phyloP scores from a whole-genome alignment of 2,113 vertebrate genomes.

The Taurulus bubalis region DNA sequence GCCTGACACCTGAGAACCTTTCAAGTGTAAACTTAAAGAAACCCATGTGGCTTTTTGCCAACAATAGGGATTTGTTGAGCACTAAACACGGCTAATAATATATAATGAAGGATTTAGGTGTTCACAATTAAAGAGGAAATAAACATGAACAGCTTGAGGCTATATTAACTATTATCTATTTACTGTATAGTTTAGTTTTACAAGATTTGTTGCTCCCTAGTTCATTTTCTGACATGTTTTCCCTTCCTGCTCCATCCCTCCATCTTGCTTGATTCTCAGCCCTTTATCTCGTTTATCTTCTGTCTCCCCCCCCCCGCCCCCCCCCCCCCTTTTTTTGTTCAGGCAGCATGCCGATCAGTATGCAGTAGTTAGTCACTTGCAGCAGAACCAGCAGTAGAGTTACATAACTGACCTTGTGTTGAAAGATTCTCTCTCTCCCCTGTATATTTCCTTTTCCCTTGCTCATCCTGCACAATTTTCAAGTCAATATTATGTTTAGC shows the following conservation, averaged over 20 bases:
- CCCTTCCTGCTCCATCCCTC: background rate
- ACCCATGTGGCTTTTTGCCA: background rate
- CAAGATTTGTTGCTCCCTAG: background rate
- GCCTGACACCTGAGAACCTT: constrained; percentile 4
- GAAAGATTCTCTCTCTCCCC: constrained; percentile 17
- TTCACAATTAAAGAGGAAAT: background rate
- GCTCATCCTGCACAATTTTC: constrained; percentile 25
- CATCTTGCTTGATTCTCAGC: constrained; percentile 15
- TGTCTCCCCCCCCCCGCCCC: background rate
- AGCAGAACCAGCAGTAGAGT: constrained; percentile 87
- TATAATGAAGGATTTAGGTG: background rate
- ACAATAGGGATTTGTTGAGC: constrained; percentile 2
- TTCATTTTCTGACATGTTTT: background rate
- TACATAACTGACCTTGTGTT: constrained; percentile 90
- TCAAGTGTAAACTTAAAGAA: constrained; percentile 6
- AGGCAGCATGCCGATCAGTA: constrained; percentile 84
- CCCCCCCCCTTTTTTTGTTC: background rate
- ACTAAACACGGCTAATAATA: background rate
- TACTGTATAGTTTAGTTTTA: background rate
- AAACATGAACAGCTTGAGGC: background rate
- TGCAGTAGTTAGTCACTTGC: constrained; percentile 88
- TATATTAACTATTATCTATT: background rate
- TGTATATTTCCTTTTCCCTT: constrained; percentile 18
- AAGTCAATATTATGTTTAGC: background rate
- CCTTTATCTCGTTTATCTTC: constrained; percentile 4